Conservation (phyloP, 1,140 invertebrate genomes). For the Drosophila melanogaster region DNA sequence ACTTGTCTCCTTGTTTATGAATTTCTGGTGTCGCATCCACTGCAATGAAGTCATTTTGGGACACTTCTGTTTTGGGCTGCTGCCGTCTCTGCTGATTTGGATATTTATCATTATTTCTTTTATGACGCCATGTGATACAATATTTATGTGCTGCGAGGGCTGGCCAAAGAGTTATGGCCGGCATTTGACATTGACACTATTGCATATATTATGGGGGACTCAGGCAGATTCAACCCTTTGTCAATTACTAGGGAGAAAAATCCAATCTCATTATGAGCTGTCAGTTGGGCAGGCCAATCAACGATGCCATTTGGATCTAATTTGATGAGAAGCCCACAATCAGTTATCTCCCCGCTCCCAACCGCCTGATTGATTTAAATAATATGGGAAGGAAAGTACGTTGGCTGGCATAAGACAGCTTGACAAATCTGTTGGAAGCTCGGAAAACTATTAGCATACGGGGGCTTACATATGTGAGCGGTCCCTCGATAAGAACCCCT, state of each 20-base stretch:
- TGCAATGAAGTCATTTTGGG: constrained; percentile 71
- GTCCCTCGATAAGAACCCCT: constrained; percentile 11
- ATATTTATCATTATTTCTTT: constrained; percentile 82
- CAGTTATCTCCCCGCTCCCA: constrained; percentile 19
- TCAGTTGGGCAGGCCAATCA: constrained; percentile 64
- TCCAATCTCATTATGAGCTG: constrained; percentile 59
- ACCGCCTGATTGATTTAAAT: constrained; percentile 70
- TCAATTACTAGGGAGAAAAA: constrained; percentile 52
- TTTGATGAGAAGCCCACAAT: constrained; percentile 47
- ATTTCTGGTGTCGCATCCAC: constrained; percentile 59
- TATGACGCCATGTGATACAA: constrained; percentile 80
- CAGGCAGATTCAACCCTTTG: constrained; percentile 52
- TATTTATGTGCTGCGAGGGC: constrained; percentile 64
- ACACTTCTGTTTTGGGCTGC: constrained; percentile 41
- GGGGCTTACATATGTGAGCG: constrained; percentile 38
- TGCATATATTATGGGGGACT: constrained; percentile 61
- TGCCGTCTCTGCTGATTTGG: constrained; percentile 64
- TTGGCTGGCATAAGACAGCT: constrained; percentile 42
- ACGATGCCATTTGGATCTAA: constrained; percentile 61
- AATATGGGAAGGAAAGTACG: constrained; percentile 3
- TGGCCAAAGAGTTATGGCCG: constrained; percentile 59
- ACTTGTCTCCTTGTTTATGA: constrained; percentile 62
- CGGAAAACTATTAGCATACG: constrained; percentile 75
- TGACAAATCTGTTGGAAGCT: constrained; percentile 69
- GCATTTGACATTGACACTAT: constrained; percentile 75